Evolutionary conservation across 2,888 invertebrate genomes (phyloP), one percentile per base, ranked within the genome.

Genomic region (Melieria crassipennis): DNA sequence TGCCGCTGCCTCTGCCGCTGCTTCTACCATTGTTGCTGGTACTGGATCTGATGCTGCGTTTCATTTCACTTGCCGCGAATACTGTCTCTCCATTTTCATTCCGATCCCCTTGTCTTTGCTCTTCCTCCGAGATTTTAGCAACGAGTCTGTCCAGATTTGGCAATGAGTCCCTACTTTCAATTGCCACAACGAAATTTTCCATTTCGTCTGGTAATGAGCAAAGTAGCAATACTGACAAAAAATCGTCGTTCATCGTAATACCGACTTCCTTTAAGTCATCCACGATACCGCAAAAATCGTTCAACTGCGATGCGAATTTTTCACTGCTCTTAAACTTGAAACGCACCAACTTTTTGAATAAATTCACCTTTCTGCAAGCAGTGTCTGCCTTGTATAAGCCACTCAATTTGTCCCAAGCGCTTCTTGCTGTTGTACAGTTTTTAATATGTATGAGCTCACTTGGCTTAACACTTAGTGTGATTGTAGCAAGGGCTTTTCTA

Each of bases 381-480:
- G 74, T 72, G 43, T 77, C 71, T 45, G 73, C 71, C 11, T 73
- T 71, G 48, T 74, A 74, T 10, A 75, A 45, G 1, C 43, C 55
- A 55, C 67, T 66, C 30, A 75, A 70, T 4, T 50, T 50, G 5
- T 65, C 50, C 70, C 72, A 75, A 5, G 64, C 65, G 63, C 57
- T 58, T 42, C 71, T 73, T 43, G 73, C 65, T 4, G 63, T 64
- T 30, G 50, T 48, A 13, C 73, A 73, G 58, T 68, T 68, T 55
- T 70, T 68, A 4, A 70, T 70, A 50, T 70, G 64, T 11, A 65
- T 65, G 9, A 73, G 58, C 47, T 69, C 69, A 65, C 58, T 60
- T 42, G 71, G 65, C 43, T 66, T 73, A 4, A 73, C 69, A 55
- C 50, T 71, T 30, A 73, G n/a, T n/a, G n/a, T n/a, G n/a, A n/a